Conservation (phyloP, 2,888 invertebrate species). For the Alcis repandata region DNA sequence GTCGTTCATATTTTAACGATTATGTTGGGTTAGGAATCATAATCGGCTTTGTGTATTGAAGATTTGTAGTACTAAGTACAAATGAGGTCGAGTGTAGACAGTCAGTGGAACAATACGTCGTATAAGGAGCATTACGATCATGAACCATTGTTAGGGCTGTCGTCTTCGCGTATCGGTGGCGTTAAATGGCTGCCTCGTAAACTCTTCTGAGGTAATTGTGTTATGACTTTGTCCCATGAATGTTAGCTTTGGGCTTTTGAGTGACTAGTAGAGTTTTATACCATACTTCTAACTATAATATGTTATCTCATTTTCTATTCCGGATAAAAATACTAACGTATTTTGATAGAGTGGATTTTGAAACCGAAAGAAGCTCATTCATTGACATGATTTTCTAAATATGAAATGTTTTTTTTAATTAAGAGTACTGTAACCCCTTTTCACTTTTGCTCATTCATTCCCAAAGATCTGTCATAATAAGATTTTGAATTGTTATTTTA, state of each 20-base stretch:
- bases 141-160: constrained; percentile 59
- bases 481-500: neutral
- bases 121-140: constrained; percentile 62
- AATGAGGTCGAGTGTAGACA: constrained; percentile 47
- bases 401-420: too few relatives aligned
- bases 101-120: constrained; percentile 62
- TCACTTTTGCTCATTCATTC: too few relatives aligned
- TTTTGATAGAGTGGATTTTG: too few relatives aligned
- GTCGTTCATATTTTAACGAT: constrained; percentile 38
- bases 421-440: too few relatives aligned
- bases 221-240: constrained; percentile 53
- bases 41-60: constrained; percentile 54
- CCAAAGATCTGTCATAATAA: too few relatives aligned
- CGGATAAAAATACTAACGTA: too few relatives aligned
- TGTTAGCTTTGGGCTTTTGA: constrained; percentile 33
- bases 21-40: constrained; percentile 44
- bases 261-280: neutral
- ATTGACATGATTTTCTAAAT: too few relatives aligned
- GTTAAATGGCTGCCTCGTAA: constrained; percentile 55
- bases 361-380: too few relatives aligned
- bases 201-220: constrained; percentile 52
- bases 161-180: constrained; percentile 52
- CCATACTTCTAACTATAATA: too few relatives aligned
- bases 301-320: too few relatives aligned
- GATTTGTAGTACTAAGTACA: constrained; percentile 46